A percentile compares a stretch with the other conserved stretches of the same genome.
phyloP scores from a whole-genome alignment of 2,888 invertebrate genomes.

The Lissonota sp. region DNA sequence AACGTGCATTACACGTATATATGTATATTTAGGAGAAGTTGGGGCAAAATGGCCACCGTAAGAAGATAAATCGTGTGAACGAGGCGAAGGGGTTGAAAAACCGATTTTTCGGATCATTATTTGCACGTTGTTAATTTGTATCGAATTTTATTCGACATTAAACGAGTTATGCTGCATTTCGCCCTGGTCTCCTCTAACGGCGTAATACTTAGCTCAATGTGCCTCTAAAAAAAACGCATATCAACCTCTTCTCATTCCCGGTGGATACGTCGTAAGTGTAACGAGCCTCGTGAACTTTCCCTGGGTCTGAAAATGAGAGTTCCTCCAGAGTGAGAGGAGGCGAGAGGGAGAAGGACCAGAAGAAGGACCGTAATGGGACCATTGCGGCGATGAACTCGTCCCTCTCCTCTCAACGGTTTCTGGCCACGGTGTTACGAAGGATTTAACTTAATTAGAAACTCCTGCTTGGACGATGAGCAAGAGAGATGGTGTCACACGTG shows the following conservation, averaged over 20 bases:
- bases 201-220: conserved; percentile 20
- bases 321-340: conserved; percentile 19
- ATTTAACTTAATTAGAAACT: conserved; percentile 64
- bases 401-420: conserved; percentile 25
- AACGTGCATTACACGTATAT: not conserved
- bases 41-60: conserved; percentile 24
- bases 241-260: conserved; percentile 28
- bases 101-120: not conserved
- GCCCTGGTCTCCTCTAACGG: not conserved
- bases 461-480: conserved; percentile 23
- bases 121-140: not conserved
- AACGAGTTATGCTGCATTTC: no score
- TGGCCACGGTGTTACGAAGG: conserved; percentile 39
- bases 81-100: no score
- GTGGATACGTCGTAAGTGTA: conserved; percentile 27
- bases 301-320: conserved; percentile 48
- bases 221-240: conserved; percentile 25
- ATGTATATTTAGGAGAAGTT: not conserved
- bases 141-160: no score
- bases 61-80: no score
- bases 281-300: conserved; percentile 46
- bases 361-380: conserved; percentile 42
- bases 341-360: conserved; percentile 19
- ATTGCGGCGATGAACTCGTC: conserved; percentile 43
- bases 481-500: conserved; percentile 2